These are phyloP conservation scores for Megalonaias nervosa DNA, from an alignment of 1,140 invertebrate genomes.

Conservation along the genomic window DNA sequence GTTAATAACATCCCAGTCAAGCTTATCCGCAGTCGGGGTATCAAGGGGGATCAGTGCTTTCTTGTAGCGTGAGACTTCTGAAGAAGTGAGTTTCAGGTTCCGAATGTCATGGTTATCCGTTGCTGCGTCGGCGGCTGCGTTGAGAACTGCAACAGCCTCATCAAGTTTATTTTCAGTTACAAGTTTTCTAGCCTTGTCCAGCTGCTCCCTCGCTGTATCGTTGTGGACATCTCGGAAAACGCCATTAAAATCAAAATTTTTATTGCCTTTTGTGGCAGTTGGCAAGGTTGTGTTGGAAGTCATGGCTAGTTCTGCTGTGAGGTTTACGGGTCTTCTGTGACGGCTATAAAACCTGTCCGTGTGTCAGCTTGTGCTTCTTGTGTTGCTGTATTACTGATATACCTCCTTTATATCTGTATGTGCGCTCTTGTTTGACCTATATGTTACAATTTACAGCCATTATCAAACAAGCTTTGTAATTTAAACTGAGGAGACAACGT, in stretches of 20 bases:
- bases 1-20: slow-evolving; percentile 39
- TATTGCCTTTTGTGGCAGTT: slow-evolving; percentile 41
- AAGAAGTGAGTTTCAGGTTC: slow-evolving; percentile 37
- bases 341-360: too few relatives aligned
- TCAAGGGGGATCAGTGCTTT: slow-evolving; percentile 29
- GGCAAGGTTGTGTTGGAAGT: slow-evolving; percentile 14
- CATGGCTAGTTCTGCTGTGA: too few relatives aligned
- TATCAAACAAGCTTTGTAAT: too few relatives aligned
- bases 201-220: slow-evolving; percentile 28
- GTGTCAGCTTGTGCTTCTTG: too few relatives aligned
- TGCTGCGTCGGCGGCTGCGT: slow-evolving; percentile 21
- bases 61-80: slow-evolving; percentile 44
- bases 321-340: too few relatives aligned
- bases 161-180: slow-evolving; percentile 41
- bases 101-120: slow-evolving; percentile 39
- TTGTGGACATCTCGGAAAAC: slow-evolving; percentile 50
- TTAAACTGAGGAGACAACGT: too few relatives aligned
- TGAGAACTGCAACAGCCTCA: slow-evolving; percentile 32
- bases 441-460: too few relatives aligned
- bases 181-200: slow-evolving; percentile 38
- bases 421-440: too few relatives aligned
- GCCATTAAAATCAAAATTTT: slow-evolving; percentile 45
- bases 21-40: slow-evolving; percentile 4
- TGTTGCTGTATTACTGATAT: too few relatives aligned
- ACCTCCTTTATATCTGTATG: too few relatives aligned